Evolutionary conservation across 2,888 invertebrate genomes (phyloP), one percentile per base, ranked within the genome.

Genomic region (Drosophila parthenogenetica): DNA sequence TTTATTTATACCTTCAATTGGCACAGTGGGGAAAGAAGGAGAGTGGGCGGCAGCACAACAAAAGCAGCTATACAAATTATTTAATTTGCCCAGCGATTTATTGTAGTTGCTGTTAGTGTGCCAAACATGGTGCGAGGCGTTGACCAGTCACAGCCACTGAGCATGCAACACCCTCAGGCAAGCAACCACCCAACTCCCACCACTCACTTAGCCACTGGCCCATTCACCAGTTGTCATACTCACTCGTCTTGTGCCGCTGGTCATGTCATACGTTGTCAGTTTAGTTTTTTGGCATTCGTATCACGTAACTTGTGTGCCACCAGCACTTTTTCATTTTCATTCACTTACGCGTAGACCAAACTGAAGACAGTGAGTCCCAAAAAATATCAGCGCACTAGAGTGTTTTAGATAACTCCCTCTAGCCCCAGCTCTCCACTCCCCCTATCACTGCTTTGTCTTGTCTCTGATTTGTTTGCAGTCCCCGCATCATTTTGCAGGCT

Each of bases 261-360:
- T 49, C 59, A 35, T 63, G 76, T 79, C 70, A 79, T 68, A 53
- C 71, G 59, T 46, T 69, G 66, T 55, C 67, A 50, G 62, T 60
- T 57, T 19, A 57, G 53, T 64, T 48, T 48, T 29, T 49, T 61
- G 62, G 54, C 51, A 81, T 78, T 82, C 84, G 59, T 58, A 72
- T 77, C 89, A 89, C 86, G 85, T 85, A 87, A 75, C 73, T 69
- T 73, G 72, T 74, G 77, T 82, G 80, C 83, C 69, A 73, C 65
- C 81, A 82, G 81, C 79, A 77, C 76, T 87, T 88, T 84, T 87
- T 79, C 87, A 87, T 81, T 89, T 89, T 89, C 85, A 87, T 89
- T 84, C 89, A 84, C 81, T 89, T 84, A 84, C 67, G 77, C 75
- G 50, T 17, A n/a, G 40, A 16, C 22, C 11, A 19, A 29, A 29